Conservation (phyloP, 2,113 vertebrate genomes). For the Sisor rabdophorus region DNA sequence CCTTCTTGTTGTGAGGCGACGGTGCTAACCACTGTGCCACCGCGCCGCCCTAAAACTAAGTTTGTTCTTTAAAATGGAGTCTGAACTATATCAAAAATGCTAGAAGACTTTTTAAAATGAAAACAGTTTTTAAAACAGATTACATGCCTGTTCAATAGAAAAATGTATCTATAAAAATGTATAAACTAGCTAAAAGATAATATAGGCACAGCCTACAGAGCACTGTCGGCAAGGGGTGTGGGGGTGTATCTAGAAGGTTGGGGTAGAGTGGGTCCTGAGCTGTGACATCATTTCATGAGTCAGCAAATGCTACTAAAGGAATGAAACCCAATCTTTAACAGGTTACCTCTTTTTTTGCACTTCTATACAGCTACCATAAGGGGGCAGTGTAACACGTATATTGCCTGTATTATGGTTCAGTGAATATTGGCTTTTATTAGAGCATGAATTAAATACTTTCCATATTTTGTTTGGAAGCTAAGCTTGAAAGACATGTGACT, state of each 20-base stretch:
- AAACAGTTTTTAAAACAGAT: not conserved
- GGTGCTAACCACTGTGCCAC: no score
- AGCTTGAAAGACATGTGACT: not conserved
- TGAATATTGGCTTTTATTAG: not conserved
- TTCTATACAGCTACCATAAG: constrained; percentile 25
- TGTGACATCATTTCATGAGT: constrained; percentile 69
- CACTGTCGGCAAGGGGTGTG: constrained; percentile 46
- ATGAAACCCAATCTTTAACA: constrained; percentile 51
- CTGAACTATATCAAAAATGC: not conserved
- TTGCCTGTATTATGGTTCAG: not conserved
- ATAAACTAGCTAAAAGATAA: constrained; percentile 30
- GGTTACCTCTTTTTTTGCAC: constrained; percentile 27
- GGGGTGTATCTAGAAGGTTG: constrained; percentile 36
- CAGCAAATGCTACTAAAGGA: constrained; percentile 47
- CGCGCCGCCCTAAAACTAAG: no score
- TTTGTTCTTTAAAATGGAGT: no score
- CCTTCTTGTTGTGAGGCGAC: no score
- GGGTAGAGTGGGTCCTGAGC: constrained; percentile 37
- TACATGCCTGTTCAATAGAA: constrained; percentile 8
- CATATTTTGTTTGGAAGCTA: not conserved
- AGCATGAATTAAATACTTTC: not conserved
- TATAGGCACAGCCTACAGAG: constrained; percentile 21
- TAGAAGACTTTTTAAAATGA: not conserved
- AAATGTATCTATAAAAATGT: not conserved
- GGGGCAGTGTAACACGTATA: constrained; percentile 21